Base-by-base conservation (phyloP, 2,113 vertebrate species). In the Anas platyrhynchos region DNA sequence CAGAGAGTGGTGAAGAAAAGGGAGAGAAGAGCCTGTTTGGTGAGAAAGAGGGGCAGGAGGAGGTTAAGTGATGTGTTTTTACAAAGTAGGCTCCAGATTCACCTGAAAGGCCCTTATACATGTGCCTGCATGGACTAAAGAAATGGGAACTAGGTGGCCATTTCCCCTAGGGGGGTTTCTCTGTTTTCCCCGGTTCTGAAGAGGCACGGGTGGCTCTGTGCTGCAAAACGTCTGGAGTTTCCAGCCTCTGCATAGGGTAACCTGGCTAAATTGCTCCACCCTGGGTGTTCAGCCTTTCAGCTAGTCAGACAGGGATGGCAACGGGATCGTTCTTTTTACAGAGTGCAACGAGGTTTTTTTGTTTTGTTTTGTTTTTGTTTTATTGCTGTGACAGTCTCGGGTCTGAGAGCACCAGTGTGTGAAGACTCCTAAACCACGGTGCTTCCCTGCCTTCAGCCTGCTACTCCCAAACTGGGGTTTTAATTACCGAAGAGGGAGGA, bases 21-120 rank as follows among this genome's bases (percentile, higher is more conserved):
- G 50, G 22, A 25, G 48, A 25, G 22, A 72, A 55, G 36, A 3
- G 0, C 11, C 0, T 7, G 46, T 17, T 34, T 61, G 36, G 27
- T 0, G 2, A 63, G 81, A 11, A 46, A 11, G 65, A 7, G 1
- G 20, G 66, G 36, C 44, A 8, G 65, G 50, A 38, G 6, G 43
- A 26, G 54, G 55, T 2, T 5, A 43, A 8, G 17, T 7, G 44
- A 32, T 44, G 16, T 16, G 32, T 3, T 44, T 22, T 44, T 27
- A 2, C 56, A 16, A 4, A 41, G 63, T 15, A 23, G n/a, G 3
- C 4, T 25, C 36, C 13, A 0, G 1, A 15, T 9, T 62, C 23
- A 3, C 27, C 16, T 12, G 10, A 13, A 12, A 9, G 14, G 43
- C 22, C 38, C 16, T 32, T 11, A 2, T 0, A 21, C 36, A 59